A percentile compares a stretch with the other conserved stretches of the same genome.
phyloP scores from a whole-genome alignment of 2,888 invertebrate genomes.

The Ommatoiulus sabulosus region DNA sequence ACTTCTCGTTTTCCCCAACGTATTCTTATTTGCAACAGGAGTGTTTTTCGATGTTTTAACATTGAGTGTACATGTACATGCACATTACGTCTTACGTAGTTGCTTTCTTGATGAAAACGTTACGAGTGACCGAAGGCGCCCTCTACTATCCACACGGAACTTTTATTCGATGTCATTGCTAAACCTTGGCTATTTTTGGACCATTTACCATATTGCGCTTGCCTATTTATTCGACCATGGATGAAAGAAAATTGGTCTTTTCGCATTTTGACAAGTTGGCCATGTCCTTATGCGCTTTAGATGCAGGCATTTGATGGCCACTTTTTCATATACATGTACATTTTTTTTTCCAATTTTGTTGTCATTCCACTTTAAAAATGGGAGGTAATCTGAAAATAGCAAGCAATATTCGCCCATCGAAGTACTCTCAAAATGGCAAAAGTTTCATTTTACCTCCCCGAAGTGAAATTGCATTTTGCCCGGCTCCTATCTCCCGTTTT shows the following conservation, averaged over 20 bases:
- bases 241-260: background rate
- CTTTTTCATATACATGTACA: background rate
- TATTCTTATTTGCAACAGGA: no score
- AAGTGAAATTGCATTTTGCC: slow-evolving; percentile 9
- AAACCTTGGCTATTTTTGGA: background rate
- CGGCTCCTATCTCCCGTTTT: background rate
- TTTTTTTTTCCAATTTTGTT: slow-evolving; percentile 1
- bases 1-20: no score
- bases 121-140: no score
- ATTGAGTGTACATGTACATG: no score
- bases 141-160: no score
- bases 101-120: no score
- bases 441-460: slow-evolving; percentile 36
- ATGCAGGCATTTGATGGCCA: background rate
- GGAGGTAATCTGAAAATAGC: slow-evolving; percentile 33
- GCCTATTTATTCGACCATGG: background rate
- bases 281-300: background rate
- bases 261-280: background rate
- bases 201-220: background rate
- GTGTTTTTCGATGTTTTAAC: no score
- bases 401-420: slow-evolving; percentile 10
- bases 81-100: no score
- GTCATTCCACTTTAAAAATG: slow-evolving; percentile 17
- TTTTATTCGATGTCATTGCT: no score
- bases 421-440: slow-evolving; percentile 13